Base-by-base conservation (phyloP, 2,113 vertebrate species). In the Hypomesus transpacificus region DNA sequence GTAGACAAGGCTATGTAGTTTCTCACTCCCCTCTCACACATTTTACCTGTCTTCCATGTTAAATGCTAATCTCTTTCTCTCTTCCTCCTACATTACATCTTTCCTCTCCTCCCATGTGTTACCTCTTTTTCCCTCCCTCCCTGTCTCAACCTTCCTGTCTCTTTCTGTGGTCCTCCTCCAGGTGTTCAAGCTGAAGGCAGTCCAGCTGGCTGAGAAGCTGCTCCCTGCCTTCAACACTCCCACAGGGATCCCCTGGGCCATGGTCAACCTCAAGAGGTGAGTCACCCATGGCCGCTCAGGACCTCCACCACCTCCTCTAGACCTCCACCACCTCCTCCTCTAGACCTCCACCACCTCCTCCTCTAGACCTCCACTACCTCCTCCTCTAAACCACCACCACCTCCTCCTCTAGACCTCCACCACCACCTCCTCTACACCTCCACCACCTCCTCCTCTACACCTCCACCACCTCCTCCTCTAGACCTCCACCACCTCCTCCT, bases 221-320 rank as follows among this genome's bases (percentile, higher is more conserved):
- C 94, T 99, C 80, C 97, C 97, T 80, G 97, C 97, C 53, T 99
- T 99, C 82, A 99, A 98, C 86, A 98, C 96, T 56, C 97, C 97
- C 28, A 99, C 97, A 2, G 97, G 97, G 56, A 99, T 99, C 90
- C 97, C 97, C 61, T 99, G 97, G 97, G 97, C 97, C 80, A 99
- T 99, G 96, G 97, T 99, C 81, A 99, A 99, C 90, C 92, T 99
- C 58, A 99, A 99, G 91, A 99, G 95, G 97, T 97, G 82, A 90
- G 87, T 80, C 65, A 17, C 46, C 17, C 56, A 18, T 31, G 21
- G 17, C 51, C 9, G 16, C 24, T 17, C 22, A 28, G 18, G 57
- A 20, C 24, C 26, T 50, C 63, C 31, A 18, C 63, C 18, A n/a
- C 18, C 9, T 4, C 17, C 31, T n/a, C 16, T 14, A 18, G 14